These are phyloP conservation scores for Tiliacea citrago DNA, from an alignment of 2,888 invertebrate genomes.

Conservation along the genomic window DNA sequence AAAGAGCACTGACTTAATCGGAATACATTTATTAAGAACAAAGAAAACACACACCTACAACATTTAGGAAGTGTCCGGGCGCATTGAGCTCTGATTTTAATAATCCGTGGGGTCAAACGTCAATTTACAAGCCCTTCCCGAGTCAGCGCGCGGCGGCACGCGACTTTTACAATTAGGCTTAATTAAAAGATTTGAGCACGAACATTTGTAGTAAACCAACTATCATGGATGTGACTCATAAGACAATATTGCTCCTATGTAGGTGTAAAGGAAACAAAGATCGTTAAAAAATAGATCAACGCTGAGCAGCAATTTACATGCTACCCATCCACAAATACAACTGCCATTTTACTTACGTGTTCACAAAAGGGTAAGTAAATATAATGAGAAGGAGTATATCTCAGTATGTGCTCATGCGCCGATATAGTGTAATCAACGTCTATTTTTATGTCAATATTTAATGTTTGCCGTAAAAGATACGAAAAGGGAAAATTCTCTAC, in stretches of 20 bases:
- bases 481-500: constrained; percentile 27
- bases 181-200: constrained; percentile 79
- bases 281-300: constrained; percentile 55
- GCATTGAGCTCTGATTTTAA: constrained; percentile 76
- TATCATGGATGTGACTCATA: constrained; percentile 67
- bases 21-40: constrained; percentile 40
- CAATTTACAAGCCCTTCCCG: constrained; percentile 77
- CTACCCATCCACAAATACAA: constrained; percentile 15
- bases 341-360: background rate
- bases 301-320: constrained; percentile 35
- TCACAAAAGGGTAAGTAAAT: constrained; percentile 3
- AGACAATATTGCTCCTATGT: constrained; percentile 59
- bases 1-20: constrained; percentile 40
- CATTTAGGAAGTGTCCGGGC: constrained; percentile 41
- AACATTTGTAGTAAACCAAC: constrained; percentile 65
- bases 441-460: constrained; percentile 30
- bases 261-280: constrained; percentile 60
- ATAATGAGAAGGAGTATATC: background rate
- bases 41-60: constrained; percentile 51
- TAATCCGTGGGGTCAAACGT: constrained; percentile 83
- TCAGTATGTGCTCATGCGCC: constrained; percentile 5
- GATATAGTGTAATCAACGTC: constrained; percentile 15
- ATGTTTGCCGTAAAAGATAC: constrained; percentile 34
- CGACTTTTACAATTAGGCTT: constrained; percentile 78
- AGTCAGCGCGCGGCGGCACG: constrained; percentile 63